Evolutionary conservation across 2,113 vertebrate species (phyloP), one percentile per base, ranked within the genome.

Genomic region (Podarcis cretensis): DNA sequence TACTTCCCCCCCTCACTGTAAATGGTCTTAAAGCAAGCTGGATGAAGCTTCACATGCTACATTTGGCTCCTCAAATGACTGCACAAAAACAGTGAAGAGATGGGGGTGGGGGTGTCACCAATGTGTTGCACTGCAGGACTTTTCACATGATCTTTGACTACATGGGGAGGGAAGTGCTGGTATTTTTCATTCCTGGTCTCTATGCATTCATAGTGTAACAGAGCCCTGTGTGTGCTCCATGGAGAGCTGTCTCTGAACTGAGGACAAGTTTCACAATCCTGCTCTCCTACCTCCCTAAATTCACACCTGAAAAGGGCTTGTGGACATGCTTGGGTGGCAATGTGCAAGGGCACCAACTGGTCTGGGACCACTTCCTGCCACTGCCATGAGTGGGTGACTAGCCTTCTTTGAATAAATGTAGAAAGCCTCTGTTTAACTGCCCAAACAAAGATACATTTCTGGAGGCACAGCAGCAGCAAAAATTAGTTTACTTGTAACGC

Each of bases 381-480:
- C n/a, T 48, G 23, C 9, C 48, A 10, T 63, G 59, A 76, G 12
- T 65, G 4, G 23, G 14, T 6, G 14, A 75, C 16, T 76, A 76
- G 18, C 8, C 7, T 77, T 3, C 74, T 65, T 65, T 85, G 35
- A 54, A 54, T 54, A 54, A 23, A 35, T 21, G 25, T 21, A 65
- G 73, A 27, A 65, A 85, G 13, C 32, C 69, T 82, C 18, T 75
- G 18, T 83, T 27, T 87, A 93, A 89, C 89, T 90, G n/a, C 71
- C 90, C 66, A 90, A 32, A 79, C 30, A 89, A 57, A 63, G 59
- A 20, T 81, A 87, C 3, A 89, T 69, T 89, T 95, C 90, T 79
- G 20, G 85, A 86, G 18, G 1, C 5, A 48, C 8, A 82, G 35
- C 84, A 90, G 88, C 2, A 87, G 63, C 21, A 93, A 89, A 79